A percentile compares a stretch with the other conserved stretches of the same genome.
These are phyloP conservation scores for Drosophila fuyamai DNA, from an alignment of 1,140 invertebrate genomes.

Conservation along the genomic window DNA sequence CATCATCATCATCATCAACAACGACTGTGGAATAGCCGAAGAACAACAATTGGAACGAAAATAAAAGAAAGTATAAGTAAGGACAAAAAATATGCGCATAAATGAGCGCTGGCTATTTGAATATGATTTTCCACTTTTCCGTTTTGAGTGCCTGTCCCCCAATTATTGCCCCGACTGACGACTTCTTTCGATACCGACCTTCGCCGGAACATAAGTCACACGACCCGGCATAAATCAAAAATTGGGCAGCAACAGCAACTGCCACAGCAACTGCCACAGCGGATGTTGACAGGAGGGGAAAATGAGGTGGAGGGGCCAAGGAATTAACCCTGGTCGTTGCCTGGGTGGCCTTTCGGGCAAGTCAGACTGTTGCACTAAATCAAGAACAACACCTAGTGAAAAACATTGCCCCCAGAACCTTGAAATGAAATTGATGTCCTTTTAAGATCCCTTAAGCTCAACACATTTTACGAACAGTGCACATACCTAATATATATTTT, in stretches of 20 bases:
- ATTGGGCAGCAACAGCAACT: conserved; percentile 12
- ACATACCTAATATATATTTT: too few relatives aligned
- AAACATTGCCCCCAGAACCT: not conserved
- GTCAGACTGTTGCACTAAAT: not conserved
- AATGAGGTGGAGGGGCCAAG: not conserved
- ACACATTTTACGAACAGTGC: too few relatives aligned
- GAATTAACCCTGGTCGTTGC: not conserved
- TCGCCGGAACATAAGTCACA: conserved; percentile 60
- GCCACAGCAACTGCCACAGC: conserved; percentile 6
- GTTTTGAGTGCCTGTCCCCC: conserved; percentile 31
- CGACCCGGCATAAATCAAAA: conserved; percentile 62
- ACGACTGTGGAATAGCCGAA: not conserved
- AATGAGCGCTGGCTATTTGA: conserved; percentile 66
- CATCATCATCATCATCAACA: conserved; percentile 22
- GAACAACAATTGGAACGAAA: conserved; percentile 31
- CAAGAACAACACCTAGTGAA: not conserved
- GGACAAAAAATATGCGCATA: conserved; percentile 75
- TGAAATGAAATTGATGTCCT: too few relatives aligned
- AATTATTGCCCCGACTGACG: conserved; percentile 47
- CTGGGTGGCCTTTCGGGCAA: not conserved
- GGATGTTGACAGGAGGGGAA: conserved; percentile 16
- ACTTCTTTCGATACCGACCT: conserved; percentile 14
- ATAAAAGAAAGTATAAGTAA: conserved; percentile 58
- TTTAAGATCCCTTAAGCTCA: too few relatives aligned
- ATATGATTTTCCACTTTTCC: conserved; percentile 46